Base-by-base conservation (phyloP, 2,113 vertebrate genomes). In the Buteo buteo region DNA sequence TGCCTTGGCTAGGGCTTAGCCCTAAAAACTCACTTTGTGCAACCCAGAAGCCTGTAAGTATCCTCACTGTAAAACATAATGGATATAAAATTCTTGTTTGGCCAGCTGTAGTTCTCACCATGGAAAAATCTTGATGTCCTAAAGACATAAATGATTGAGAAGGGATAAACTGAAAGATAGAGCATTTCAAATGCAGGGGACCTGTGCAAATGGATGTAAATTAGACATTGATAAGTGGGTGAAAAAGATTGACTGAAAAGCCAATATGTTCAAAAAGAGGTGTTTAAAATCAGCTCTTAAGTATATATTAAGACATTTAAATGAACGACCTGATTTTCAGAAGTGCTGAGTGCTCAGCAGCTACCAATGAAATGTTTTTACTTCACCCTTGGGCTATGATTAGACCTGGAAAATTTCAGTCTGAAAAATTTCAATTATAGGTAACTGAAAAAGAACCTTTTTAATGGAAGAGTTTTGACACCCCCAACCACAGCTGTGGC, bases 401-500 rank as follows among this genome's bases (percentile, higher is more conserved):
- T 91, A 96, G 69, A 79, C 86, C 85, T 84, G 82, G 88, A 91
- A 94, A 94, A 91, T 96, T 94, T 96, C 91, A 93, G 72, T 79
- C 91, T 96, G 87, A 86, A 94, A 94, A 93, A 58, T 94, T 94
- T 96, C 91, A 91, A 82, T 96, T 92, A 93, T 73, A 91, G 92
- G 90, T 94, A 95, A 88, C 84, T 67, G 81, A 40, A 82, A 93
- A 90, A 85, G 52, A 65, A 71, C 47, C 69, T 71, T 94, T 93
- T 38, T 42, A 94, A 65, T 85, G 57, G 69, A 82, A 72, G 80
- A 89, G n/a, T 78, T 96, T 90, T 29, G 69, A 42, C 40, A 52
- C 34, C 57, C 47, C 76, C 40, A 82, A 31, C 69, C 15, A 4
- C 66, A 78, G 64, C 82, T 82, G 61, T 73, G 82, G 34, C 72